Base-by-base conservation (phyloP, 2,888 invertebrate genomes). In the Meteorus colon region DNA sequence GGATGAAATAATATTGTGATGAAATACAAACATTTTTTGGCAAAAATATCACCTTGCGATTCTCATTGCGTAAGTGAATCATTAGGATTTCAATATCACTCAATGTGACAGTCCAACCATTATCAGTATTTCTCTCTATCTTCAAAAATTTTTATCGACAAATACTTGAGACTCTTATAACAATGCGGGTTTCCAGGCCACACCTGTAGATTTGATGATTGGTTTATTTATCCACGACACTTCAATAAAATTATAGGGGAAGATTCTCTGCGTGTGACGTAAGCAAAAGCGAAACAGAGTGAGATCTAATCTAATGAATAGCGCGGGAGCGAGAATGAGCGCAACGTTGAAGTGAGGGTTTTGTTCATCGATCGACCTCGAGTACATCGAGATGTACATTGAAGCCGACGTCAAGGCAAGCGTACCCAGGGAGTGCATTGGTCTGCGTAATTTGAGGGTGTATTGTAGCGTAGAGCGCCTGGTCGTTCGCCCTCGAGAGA, bases 381-480 rank as follows among this genome's bases (percentile, higher is more conserved):
- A 16, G 55, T 34, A 69, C 67, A 29, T 37, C 48, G 29, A 48
- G 29, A 67, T 41, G 48, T 55, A 55, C 24, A 55, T 67, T 27
- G 48, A 27, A 48, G 19, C 41, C 34, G 34, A 27, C 10, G 19
- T 45, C 19, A 41, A 31, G 29, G 48, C 48, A 59, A 34, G 60
- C 10, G 19, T n/a, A 55, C 45, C 62, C 19, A 12, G 48, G 37
- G 60, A 77, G 77, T 81, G 77, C 79, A 80, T 77, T 77, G 81
- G 78, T 78, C 81, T 79, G 78, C 74, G 76, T 80, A 81, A 81
- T 81, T 81, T 80, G 75, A 81, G 81, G 81, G 79, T 81, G 75
- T 74, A 75, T 75, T 65, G 75, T 75, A 75, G 70, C 70, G 63
- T 59, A 70, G 34, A 63, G 24, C 34, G 45, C 48, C 63, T 67